These are phyloP conservation scores for Nephrotoma appendiculata DNA, from an alignment of 2,888 invertebrate genomes.

Conservation along the genomic window DNA sequence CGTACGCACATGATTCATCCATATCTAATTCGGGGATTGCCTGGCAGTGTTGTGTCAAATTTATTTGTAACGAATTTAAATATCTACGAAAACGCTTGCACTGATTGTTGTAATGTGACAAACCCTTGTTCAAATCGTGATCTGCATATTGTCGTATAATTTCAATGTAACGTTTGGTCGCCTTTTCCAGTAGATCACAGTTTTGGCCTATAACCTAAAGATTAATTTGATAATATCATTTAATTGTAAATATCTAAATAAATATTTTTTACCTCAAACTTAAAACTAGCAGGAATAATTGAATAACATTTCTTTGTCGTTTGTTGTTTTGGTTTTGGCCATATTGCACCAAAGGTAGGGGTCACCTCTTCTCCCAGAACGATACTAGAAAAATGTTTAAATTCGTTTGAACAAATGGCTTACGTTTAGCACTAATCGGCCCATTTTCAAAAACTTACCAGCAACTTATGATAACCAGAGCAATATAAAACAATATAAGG, in stretches of 20 bases:
- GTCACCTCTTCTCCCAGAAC: background rate
- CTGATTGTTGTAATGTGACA: background rate
- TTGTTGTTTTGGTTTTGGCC: conserved; percentile 50
- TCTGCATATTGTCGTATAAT: conserved; percentile 20
- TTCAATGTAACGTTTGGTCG: conserved; percentile 37
- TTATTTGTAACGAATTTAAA: conserved; percentile 33
- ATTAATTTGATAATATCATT: background rate
- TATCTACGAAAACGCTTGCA: conserved; percentile 14
- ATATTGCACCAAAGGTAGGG: conserved; percentile 36
- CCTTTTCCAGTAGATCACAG: conserved; percentile 42
- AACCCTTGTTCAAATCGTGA: background rate
- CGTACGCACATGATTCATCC: conserved; percentile 60
- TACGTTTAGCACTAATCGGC: too few species aligned
- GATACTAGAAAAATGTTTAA: too few species aligned
- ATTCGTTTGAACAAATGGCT: too few species aligned
- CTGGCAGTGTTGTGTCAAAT: conserved; percentile 45
- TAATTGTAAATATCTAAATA: background rate
- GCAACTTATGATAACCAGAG: too few species aligned
- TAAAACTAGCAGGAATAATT: conserved; percentile 36
- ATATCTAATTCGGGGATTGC: conserved; percentile 48
- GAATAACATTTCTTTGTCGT: conserved; percentile 31
- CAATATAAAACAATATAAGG: too few species aligned
- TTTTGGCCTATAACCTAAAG: conserved; percentile 25
- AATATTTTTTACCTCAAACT: conserved; percentile 33
- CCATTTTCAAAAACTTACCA: too few species aligned